These are phyloP conservation scores for Troides aeacus DNA, from an alignment of 2,888 invertebrate genomes.

Conservation along the genomic window DNA sequence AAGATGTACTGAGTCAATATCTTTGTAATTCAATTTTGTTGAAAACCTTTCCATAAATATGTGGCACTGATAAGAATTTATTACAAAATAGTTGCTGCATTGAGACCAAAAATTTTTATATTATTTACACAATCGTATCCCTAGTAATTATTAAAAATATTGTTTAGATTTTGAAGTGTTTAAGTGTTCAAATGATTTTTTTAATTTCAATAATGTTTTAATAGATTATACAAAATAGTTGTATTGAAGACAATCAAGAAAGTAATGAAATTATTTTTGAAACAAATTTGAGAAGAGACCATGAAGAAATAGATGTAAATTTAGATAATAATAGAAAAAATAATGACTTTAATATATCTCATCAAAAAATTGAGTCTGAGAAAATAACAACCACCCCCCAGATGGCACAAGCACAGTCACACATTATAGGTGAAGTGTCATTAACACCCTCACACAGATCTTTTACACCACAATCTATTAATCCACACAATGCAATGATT, in stretches of 20 bases:
- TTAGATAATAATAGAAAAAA: conserved; percentile 8
- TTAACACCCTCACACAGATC: conserved; percentile 66
- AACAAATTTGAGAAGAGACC: background rate
- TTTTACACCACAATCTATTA: conserved; percentile 63
- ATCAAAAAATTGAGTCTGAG: conserved; percentile 13
- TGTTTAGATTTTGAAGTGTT: background rate
- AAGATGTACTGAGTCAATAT: background rate
- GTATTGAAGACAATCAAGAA: background rate
- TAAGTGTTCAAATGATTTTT: background rate
- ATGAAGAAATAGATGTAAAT: conserved; percentile 1
- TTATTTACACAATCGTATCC: no score
- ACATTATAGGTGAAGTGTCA: conserved; percentile 60
- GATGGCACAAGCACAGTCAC: conserved; percentile 36
- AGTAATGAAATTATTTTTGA: background rate
- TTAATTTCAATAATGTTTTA: background rate
- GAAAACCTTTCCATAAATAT: background rate
- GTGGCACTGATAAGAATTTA: no score
- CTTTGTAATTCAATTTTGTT: background rate
- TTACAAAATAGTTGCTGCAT: no score
- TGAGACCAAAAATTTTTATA: no score
- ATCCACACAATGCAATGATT: conserved; percentile 79
- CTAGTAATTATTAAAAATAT: background rate
- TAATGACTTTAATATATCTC: conserved; percentile 8
- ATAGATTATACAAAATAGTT: background rate
- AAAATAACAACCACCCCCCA: conserved; percentile 25